A percentile compares a stretch with the other conserved stretches of the same genome.
phyloP scores from a whole-genome alignment of 2,797 vertebrate genomes.

The Myiothlypis coronata region DNA sequence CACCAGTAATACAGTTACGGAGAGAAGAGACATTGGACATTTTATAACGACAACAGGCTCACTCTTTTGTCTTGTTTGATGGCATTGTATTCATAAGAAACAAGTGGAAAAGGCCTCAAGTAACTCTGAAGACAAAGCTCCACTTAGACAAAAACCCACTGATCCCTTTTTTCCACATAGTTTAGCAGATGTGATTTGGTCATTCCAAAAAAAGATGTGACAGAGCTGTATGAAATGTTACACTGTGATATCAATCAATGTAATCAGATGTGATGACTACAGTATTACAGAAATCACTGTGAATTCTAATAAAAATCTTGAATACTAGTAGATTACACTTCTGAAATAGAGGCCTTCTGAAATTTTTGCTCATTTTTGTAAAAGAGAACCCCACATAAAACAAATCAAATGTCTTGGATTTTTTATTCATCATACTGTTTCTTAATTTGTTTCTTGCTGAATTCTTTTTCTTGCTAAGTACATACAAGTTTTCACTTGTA shows the following conservation, averaged over 20 bases:
- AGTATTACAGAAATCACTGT: background rate
- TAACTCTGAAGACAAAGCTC: conserved; percentile 15
- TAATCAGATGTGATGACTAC: background rate
- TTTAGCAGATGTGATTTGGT: background rate
- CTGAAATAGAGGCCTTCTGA: background rate
- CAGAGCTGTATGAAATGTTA: background rate
- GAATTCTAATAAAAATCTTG: background rate
- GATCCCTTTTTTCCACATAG: background rate
- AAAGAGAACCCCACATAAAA: background rate
- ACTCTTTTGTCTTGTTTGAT: background rate
- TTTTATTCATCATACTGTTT: background rate
- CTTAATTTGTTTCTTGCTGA: background rate
- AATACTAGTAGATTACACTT: background rate
- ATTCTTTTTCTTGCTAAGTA: background rate
- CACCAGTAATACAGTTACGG: background rate
- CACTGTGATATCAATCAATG: background rate
- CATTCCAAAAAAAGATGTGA: background rate
- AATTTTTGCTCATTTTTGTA: background rate
- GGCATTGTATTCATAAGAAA: background rate
- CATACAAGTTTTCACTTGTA: background rate
- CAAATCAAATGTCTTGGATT: background rate
- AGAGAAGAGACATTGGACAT: background rate
- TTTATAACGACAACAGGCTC: background rate
- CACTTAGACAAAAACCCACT: background rate
- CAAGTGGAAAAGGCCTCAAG: background rate